phyloP scores from a whole-genome alignment of 1,140 invertebrate species.

The Diachasma alloeum region DNA sequence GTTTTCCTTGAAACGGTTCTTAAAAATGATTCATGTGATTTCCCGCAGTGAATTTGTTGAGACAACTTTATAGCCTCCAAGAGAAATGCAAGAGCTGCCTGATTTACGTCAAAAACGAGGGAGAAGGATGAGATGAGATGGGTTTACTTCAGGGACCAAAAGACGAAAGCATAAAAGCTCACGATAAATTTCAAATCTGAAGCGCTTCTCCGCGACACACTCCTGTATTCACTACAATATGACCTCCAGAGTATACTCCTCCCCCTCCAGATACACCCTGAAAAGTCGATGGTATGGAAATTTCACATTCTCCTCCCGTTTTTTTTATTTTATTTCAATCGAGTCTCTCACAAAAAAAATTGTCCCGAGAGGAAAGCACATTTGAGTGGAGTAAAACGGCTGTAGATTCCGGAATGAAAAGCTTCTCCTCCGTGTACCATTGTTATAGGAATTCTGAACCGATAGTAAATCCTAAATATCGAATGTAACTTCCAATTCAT shows the following conservation, averaged over 20 bases:
- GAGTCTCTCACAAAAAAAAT: not conserved
- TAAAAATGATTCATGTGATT: not conserved
- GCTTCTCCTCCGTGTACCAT: not conserved
- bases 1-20: not conserved
- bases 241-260: not conserved
- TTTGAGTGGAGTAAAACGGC: not conserved
- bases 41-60: not conserved
- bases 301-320: not conserved
- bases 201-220: conserved; percentile 1
- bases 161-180: conserved; percentile 25
- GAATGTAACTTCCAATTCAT: conserved; percentile 3
- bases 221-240: conserved; percentile 23
- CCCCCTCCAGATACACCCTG: not conserved
- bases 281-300: conserved; percentile 21
- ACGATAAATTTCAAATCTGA: conserved; percentile 33
- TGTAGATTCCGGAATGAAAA: not conserved
- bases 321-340: not conserved
- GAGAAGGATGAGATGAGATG: not conserved
- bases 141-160: not conserved
- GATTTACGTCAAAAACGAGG: not conserved
- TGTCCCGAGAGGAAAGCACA: not conserved
- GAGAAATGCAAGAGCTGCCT: not conserved
- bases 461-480: conserved; percentile 10
- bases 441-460: conserved; percentile 6
- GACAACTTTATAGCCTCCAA: not conserved